Base-by-base conservation (phyloP, 2,888 invertebrate genomes). In the Thereva nobilitata region DNA sequence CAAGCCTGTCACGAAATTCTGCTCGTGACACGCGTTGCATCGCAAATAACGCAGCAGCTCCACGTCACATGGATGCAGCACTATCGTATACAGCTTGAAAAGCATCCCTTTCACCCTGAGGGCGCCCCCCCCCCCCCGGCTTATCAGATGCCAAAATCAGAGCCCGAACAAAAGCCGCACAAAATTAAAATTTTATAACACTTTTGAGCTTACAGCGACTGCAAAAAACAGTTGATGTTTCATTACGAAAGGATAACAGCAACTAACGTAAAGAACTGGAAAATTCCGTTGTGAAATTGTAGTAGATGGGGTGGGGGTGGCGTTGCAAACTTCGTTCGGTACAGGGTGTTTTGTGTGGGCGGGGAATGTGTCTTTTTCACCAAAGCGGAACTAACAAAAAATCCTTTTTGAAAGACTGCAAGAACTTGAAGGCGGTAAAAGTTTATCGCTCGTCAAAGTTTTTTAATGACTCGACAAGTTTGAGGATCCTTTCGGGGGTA, bases 381-480 rank as follows among this genome's bases (percentile, higher is more conserved):
- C 23, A 23, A 23, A 23, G 23, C 23, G 23, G 23, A 23, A 23
- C 23, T 23, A 23, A 23, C 23, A 53, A 53, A 53, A 64, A 53
- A 54, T 45, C 44, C 45, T 41, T 54, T 63, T 53, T 44, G 64
- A 23, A 23, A 23, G 64, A 54, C 23, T 38, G 42, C 54, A 61
- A 61, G 50, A 61, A 61, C 50, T 61, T 61, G 12, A 35, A 61
- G 61, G 61, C 64, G 64, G 64, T 64, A 64, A 64, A 64, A 66
- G 52, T 66, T 66, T 59, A 66, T 66, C 50, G 59, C 66, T 66
- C 53, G 50, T 59, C 66, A 66, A 66, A 66, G 44, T 66, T 66
- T 66, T 66, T 66, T 66, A 66, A 66, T 66, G 66, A 66, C 57
- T 66, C 66, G 66, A 66, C 66, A 66, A 66, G 57, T 59, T 66